Percentiles rank a stretch among this genome's conserved stretches.
Conservation (phyloP, 2,797 vertebrate species). For the Loris lydekkerianus region DNA sequence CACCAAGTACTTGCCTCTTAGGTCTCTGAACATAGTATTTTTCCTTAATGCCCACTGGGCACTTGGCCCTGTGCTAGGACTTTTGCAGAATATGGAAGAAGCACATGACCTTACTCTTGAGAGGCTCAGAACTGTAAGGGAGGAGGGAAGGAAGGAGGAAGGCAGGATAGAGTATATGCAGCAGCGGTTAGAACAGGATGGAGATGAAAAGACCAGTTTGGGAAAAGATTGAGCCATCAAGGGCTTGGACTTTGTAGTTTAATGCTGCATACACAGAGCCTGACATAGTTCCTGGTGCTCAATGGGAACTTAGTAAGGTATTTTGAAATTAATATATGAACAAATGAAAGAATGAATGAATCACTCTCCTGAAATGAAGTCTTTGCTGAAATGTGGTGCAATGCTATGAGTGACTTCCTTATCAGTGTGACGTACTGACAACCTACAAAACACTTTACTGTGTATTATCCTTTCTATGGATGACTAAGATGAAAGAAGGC, state of each 20-base stretch:
- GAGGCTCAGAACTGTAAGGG: neutral
- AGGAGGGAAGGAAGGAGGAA: too few species aligned
- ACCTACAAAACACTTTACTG: neutral
- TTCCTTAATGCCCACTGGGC: neutral
- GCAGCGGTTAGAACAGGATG: neutral
- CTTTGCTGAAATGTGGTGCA: conserved; percentile 28
- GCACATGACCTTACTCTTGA: neutral
- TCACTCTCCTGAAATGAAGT: conserved; percentile 40
- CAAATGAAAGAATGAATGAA: conserved; percentile 15
- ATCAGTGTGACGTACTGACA: neutral
- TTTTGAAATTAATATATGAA: conserved; percentile 38
- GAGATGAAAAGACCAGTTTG: conserved; percentile 15
- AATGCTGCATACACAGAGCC: neutral
- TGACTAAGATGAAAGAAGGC: neutral
- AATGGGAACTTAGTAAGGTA: neutral
- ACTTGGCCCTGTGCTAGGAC: neutral
- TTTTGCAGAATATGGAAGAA: neutral
- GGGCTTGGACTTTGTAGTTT: neutral
- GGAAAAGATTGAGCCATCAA: neutral
- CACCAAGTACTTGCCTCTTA: neutral
- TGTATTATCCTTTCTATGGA: neutral
- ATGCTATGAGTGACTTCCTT: neutral
- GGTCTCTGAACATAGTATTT: conserved; percentile 17
- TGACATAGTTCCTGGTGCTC: neutral
- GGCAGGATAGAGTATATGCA: too few species aligned